Conservation (phyloP, 2,113 vertebrate species). For the Nyctereutes procyonoides region DNA sequence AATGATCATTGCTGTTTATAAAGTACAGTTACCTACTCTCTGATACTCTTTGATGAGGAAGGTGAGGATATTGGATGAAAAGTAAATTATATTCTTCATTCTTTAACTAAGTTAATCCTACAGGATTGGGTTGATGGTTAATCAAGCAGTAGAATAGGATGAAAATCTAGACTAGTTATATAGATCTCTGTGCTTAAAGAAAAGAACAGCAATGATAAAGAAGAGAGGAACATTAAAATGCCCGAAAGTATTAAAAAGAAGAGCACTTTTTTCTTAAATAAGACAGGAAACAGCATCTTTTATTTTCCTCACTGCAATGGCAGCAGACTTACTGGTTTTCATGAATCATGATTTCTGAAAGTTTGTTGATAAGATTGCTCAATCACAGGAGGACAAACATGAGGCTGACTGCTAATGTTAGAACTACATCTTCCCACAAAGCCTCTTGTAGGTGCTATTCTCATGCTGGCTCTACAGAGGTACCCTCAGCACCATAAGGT, state of each 20-base stretch:
- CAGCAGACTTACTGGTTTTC: neutral
- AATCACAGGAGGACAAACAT: neutral
- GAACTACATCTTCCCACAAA: neutral
- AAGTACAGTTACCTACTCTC: neutral
- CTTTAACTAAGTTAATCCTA: neutral
- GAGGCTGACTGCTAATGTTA: neutral
- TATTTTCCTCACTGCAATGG: neutral
- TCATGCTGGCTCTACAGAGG: neutral
- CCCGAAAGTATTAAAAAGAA: neutral
- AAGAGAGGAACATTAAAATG: neutral
- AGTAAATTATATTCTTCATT: neutral
- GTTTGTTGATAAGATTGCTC: neutral
- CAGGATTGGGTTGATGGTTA: neutral
- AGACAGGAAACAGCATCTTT: neutral
- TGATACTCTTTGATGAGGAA: neutral
- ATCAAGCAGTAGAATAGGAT: neutral
- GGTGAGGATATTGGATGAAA: neutral
- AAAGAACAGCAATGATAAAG: neutral
- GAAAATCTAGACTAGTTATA: neutral
- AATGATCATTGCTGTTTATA: accelerated
- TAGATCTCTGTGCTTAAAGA: neutral
- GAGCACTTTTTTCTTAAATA: neutral
- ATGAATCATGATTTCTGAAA: neutral
- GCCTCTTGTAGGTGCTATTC: neutral
- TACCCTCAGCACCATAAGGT: constrained; percentile 74